A percentile compares a stretch with the other conserved stretches of the same genome.
phyloP scores from a whole-genome alignment of 2,888 invertebrate genomes.

The Trichopoda pennipes region DNA sequence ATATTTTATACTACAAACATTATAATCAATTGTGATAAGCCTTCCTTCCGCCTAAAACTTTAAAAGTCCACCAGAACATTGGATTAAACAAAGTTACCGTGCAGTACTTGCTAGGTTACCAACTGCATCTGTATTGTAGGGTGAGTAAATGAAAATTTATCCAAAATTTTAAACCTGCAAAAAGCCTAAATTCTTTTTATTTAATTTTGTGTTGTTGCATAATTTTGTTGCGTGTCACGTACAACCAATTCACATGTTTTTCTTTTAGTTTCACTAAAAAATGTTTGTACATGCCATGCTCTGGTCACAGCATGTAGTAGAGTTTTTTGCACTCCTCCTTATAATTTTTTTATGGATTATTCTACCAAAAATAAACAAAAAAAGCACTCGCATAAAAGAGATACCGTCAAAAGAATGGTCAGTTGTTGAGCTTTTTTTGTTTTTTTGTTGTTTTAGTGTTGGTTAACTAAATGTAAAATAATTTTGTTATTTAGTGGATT shows the following conservation, averaged over 20 bases:
- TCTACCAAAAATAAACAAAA: conserved; percentile 16
- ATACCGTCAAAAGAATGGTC: conserved; percentile 57
- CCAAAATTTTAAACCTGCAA: neutral
- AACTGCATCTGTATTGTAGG: conserved; percentile 36
- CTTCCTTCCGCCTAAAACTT: neutral
- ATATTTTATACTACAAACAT: neutral
- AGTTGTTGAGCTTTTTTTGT: conserved; percentile 10
- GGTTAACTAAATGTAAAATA: conserved; percentile 63
- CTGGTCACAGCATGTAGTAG: conserved; percentile 73
- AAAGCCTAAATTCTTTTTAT: conserved; percentile 36
- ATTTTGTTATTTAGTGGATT: conserved; percentile 61
- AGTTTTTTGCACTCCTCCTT: conserved; percentile 31
- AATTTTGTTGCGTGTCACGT: conserved; percentile 78
- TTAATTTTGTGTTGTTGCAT: conserved; percentile 57
- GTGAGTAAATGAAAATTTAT: neutral
- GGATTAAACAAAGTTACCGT: neutral
- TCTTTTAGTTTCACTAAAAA: conserved; percentile 69
- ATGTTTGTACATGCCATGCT: conserved; percentile 66
- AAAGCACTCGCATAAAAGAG: conserved; percentile 37
- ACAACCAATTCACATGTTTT: conserved; percentile 80
- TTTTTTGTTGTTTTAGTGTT: conserved; percentile 1
- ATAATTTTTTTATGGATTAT: conserved; percentile 34
- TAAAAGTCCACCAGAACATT: neutral
- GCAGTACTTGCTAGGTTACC: neutral
- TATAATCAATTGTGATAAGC: too few species aligned